Conservation (phyloP, 2,888 invertebrate species). For the Nemapogon koenigi region DNA sequence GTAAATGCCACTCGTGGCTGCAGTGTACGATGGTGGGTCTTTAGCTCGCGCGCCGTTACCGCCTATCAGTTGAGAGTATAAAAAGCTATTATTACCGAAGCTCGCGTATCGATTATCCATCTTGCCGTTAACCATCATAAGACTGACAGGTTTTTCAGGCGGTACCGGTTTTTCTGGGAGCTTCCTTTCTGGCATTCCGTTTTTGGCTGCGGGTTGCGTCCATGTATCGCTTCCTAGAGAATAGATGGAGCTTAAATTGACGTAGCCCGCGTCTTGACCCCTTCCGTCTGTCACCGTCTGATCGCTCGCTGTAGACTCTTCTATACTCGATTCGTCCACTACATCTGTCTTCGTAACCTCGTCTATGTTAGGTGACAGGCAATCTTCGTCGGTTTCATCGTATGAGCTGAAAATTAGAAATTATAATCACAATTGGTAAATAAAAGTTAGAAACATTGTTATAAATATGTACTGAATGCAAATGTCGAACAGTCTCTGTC, state of each 20-base stretch:
- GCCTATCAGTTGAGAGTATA: constrained; percentile 47
- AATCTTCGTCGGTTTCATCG: constrained; percentile 74
- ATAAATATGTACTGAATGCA: constrained; percentile 56
- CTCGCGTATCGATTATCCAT: constrained; percentile 45
- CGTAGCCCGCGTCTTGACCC: constrained; percentile 28
- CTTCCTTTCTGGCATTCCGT: constrained; percentile 37
- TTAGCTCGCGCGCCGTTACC: constrained; percentile 37
- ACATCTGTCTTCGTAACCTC: constrained; percentile 60
- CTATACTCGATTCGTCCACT: constrained; percentile 52
- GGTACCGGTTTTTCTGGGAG: constrained; percentile 48
- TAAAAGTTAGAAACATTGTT: background rate
- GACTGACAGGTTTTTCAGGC: constrained; percentile 54
- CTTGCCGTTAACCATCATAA: constrained; percentile 57
- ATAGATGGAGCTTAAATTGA: constrained; percentile 56
- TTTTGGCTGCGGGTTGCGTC: constrained; percentile 26
- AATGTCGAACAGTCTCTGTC: constrained; percentile 32
- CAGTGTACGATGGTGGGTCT: constrained; percentile 49
- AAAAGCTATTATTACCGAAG: constrained; percentile 49
- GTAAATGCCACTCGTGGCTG: constrained; percentile 35
- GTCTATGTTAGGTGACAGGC: constrained; percentile 72
- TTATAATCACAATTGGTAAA: background rate
- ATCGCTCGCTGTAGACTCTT: constrained; percentile 50
- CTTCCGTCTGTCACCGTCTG: constrained; percentile 22
- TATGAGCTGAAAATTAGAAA: constrained; percentile 63
- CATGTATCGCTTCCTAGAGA: constrained; percentile 36